Evolutionary conservation across 2,888 invertebrate species (phyloP), one percentile per base, ranked within the genome.

Genomic region (Patella caerulea): DNA sequence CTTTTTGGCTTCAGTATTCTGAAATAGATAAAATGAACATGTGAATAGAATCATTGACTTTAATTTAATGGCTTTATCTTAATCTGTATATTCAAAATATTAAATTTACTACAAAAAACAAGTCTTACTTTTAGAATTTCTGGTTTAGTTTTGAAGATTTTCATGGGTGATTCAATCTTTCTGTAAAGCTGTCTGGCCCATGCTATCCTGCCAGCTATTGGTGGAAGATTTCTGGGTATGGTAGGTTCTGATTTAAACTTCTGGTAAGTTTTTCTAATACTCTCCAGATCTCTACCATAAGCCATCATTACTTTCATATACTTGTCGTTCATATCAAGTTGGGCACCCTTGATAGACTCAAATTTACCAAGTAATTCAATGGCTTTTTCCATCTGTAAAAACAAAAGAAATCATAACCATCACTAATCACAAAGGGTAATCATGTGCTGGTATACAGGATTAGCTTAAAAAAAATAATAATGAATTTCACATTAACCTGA

Each of bases 241-340:
- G 97, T 96, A 0, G 98, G 98, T 90, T 97, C 96, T 83, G 96
- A 96, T 82, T 95, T 95, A 89, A 96, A 96, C 85, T 95, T 95
- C 86, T 96, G 96, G 90, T 97, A 98, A 89, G 97, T 94, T 79
- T 90, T 91, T 9, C 91, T 85, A 53, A 92, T 96, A 84, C 96
- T 94, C 85, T 98, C 97, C 1, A 97, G 94, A 92, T 98, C 97
- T 83, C 95, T 95, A 85, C 96, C 96, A 86, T 91, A 93, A 72
- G 88, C 89, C 75, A 85, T 85, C 72, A 93, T 85, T 17, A 93
- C 88, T 75, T 88, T 88, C 81, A 86, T 86, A 85, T 92, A 92
- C 83, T 92, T 92, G 77, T 92, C 92, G 69, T 88, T 88, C 80
- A 92, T 86, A 82, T 92, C 90, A 70, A 92, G 84, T 77, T 91